Conservation (phyloP, 2,113 vertebrate genomes). For the Rhabdomys dilectus region DNA sequence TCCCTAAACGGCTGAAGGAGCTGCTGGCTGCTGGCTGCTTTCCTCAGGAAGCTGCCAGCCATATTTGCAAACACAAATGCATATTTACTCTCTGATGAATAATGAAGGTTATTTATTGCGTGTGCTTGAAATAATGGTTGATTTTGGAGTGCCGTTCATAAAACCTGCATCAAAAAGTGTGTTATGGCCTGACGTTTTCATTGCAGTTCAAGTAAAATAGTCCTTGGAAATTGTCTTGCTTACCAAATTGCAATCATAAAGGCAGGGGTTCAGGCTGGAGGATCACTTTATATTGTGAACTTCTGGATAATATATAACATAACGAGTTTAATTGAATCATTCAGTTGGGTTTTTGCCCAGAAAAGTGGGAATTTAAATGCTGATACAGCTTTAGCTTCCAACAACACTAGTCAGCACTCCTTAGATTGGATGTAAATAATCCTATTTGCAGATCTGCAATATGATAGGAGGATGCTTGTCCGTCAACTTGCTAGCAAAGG, state of each 20-base stretch:
- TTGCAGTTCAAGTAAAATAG: conserved; percentile 87
- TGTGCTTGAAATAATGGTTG: conserved; percentile 88
- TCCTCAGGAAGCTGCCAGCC: conserved; percentile 80
- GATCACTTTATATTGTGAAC: conserved; percentile 89
- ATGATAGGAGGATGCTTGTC: conserved; percentile 83
- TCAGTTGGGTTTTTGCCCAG: conserved; percentile 91
- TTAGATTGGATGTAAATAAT: conserved; percentile 92
- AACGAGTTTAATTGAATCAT: conserved; percentile 92
- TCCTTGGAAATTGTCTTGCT: conserved; percentile 87
- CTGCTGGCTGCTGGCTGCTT: conserved; percentile 81
- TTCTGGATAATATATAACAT: conserved; percentile 91
- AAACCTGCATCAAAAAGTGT: conserved; percentile 85
- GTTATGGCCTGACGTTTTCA: conserved; percentile 87
- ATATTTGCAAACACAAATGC: conserved; percentile 87
- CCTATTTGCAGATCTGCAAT: conserved; percentile 87
- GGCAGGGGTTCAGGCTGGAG: conserved; percentile 86
- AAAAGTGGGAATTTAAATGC: conserved; percentile 91
- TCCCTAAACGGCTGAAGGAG: conserved; percentile 83
- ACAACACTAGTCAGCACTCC: conserved; percentile 90
- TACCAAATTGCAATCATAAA: conserved; percentile 91
- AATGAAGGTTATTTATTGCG: conserved; percentile 89
- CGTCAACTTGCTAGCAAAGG: conserved; percentile 89
- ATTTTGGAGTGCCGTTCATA: conserved; percentile 88
- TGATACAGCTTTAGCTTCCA: conserved; percentile 89
- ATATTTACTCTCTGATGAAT: conserved; percentile 87